phyloP scores from a whole-genome alignment of 2,797 vertebrate species.

The Sebastes matsubarae region DNA sequence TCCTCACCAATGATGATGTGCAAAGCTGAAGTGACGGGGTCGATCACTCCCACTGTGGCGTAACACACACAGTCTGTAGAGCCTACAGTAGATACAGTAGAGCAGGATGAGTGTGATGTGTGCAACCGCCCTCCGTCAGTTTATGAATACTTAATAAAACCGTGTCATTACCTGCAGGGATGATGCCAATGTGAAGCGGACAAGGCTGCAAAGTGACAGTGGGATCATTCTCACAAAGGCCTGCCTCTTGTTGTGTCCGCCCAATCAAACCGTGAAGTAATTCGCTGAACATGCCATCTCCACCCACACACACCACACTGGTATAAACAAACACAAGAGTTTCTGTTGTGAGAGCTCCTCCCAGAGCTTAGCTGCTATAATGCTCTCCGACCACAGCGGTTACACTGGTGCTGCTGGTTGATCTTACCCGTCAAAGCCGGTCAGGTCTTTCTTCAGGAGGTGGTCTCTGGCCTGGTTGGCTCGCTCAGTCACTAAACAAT shows the following conservation, averaged over 20 bases:
- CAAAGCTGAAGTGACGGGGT: conserved; percentile 85
- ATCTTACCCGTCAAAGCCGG: conserved; percentile 85
- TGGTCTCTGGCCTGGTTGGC: conserved; percentile 87
- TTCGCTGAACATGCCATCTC: conserved; percentile 90
- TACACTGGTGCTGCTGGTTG: background rate
- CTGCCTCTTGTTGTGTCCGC: conserved; percentile 85
- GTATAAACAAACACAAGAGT: conserved; percentile 47
- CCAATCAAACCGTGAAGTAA: conserved; percentile 87
- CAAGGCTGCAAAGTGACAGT: conserved; percentile 78
- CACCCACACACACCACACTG: conserved; percentile 89
- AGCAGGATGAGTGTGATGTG: background rate
- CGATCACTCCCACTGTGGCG: conserved; percentile 85
- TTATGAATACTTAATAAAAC: background rate
- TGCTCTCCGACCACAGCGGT: conserved; percentile 10
- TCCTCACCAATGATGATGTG: conserved; percentile 86
- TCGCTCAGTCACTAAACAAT: conserved; percentile 80
- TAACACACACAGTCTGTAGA: conserved; percentile 88
- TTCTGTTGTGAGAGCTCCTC: conserved; percentile 41
- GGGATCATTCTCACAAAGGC: conserved; percentile 80
- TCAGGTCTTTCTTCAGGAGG: conserved; percentile 86
- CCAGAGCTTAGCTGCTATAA: conserved; percentile 7
- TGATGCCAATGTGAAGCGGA: conserved; percentile 87
- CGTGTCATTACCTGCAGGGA: conserved; percentile 84
- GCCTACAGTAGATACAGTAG: conserved; percentile 59
- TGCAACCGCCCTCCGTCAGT: background rate